Evolutionary conservation across 1,140 invertebrate species (phyloP).

Genomic region (Cherax destructor): DNA sequence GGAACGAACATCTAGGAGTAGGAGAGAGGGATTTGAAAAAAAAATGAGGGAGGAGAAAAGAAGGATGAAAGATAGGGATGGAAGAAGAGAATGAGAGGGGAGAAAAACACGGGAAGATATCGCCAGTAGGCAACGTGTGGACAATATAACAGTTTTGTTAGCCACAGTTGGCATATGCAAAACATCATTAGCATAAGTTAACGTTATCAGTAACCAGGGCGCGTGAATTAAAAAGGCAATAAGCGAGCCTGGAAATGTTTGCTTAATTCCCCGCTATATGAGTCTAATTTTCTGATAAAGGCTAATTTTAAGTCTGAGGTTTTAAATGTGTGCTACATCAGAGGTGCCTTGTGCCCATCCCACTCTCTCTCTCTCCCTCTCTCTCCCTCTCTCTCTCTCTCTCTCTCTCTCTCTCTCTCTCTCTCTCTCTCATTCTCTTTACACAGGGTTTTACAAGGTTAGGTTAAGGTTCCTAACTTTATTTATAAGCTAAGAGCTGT

Average conservation of each 20-base stretch:
- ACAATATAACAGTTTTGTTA: neutral
- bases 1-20: neutral
- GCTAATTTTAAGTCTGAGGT: neutral
- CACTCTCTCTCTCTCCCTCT: too few species aligned
- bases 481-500: too few species aligned
- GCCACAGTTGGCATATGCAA: conserved; percentile 39
- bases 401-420: too few species aligned
- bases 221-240: conserved; percentile 56
- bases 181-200: conserved; percentile 50
- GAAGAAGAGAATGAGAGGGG: too few species aligned
- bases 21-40: neutral
- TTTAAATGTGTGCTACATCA: neutral
- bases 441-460: too few species aligned
- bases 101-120: too few species aligned
- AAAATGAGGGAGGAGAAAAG: neutral
- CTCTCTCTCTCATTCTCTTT: too few species aligned
- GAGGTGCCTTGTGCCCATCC: too few species aligned
- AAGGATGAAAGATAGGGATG: too few species aligned
- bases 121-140: too few species aligned
- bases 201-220: conserved; percentile 31
- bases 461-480: too few species aligned
- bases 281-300: conserved; percentile 55
- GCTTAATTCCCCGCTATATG: conserved; percentile 43
- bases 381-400: too few species aligned
- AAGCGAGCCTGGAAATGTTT: conserved; percentile 42